Evolutionary conservation across 1,140 invertebrate species (phyloP).

Genomic region (Drosophila ambigua): DNA sequence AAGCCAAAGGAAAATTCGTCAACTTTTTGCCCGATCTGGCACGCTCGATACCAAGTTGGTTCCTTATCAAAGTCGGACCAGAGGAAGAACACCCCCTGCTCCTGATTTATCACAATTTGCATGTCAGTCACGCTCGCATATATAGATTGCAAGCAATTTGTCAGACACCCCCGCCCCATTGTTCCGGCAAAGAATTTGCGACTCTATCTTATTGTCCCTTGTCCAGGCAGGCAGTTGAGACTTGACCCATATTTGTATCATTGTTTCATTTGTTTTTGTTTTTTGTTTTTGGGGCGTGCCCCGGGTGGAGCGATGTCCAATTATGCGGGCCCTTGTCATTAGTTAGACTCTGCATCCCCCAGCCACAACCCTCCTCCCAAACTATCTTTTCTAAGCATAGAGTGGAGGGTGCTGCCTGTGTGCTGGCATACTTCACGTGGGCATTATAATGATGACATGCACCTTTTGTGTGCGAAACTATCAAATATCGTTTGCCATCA

Average conservation of each 20-base stretch:
- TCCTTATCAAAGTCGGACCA: conserved; percentile 47
- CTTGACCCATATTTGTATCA: conserved; percentile 45
- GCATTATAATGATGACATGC: conserved; percentile 65
- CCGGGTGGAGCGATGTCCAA: conserved; percentile 15
- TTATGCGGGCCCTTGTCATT: conserved; percentile 53
- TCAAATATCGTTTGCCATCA: conserved; percentile 31
- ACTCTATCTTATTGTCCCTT: conserved; percentile 43
- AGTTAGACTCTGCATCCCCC: conserved; percentile 1
- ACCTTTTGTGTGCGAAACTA: conserved; percentile 8
- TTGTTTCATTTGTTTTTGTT: conserved; percentile 14
- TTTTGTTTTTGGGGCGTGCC: not conserved
- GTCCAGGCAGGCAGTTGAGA: conserved; percentile 37
- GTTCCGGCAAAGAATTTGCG: conserved; percentile 8
- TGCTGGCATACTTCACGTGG: conserved; percentile 32
- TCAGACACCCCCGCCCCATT: conserved; percentile 26
- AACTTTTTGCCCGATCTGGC: conserved; percentile 8
- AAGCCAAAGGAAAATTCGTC: conserved; percentile 35
- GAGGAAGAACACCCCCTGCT: conserved; percentile 22
- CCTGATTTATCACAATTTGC: conserved; percentile 75
- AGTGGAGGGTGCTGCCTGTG: conserved; percentile 3
- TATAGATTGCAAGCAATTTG: conserved; percentile 80
- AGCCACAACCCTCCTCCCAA: too few species aligned
- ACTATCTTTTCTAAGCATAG: not conserved
- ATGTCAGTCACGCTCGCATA: conserved; percentile 70
- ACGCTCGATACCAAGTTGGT: conserved; percentile 24